Evolutionary conservation across 1,140 invertebrate species (phyloP), one percentile per base, ranked within the genome.

Genomic region (Drosophila fuyamai): DNA sequence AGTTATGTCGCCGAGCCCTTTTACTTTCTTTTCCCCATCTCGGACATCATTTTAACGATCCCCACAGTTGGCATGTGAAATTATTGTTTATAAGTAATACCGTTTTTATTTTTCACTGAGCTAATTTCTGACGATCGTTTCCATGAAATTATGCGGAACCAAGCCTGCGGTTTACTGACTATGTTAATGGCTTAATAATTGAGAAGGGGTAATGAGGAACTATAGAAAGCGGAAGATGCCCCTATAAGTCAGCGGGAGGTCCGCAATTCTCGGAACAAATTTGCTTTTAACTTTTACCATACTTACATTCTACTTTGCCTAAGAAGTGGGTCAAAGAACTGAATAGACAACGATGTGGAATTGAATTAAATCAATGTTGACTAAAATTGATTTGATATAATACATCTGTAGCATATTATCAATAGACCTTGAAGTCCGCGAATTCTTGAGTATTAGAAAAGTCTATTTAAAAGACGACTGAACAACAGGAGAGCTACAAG

Each of bases 121-220:
- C 51, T 56, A 65, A 75, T 75, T 65, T 68, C 54, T 47, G n/a
- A 35, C 51, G 65, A 71, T 71, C 50, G 65, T 57, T 55, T 32
- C 67, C 47, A 70, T 35, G 36, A 57, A 66, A 53, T 41, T 67
- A 66, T 66, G 61, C 65, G 65, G 65, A 67, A 67, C 60, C 47
- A 16, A 66, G 57, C 23, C 44, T 27, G 48, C 18, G 67, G 58
- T 50, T 71, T 57, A 53, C 56, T 43, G 53, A 44, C 56, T 43
- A 55, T 35, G 40, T 56, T 85, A 85, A 85, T 88, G 79, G 65
- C 82, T 85, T 88, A 82, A 86, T 85, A 81, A 86, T 85, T 86
- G 82, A 60, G 58, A 59, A 62, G 67, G 47, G 51, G 61, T 44
- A 51, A 66, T 53, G 65, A 35, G 65, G 13, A 57, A 23, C 51